These are phyloP conservation scores for Dipodomys spectabilis DNA, from an alignment of 2,113 vertebrate genomes.

Conservation along the genomic window DNA sequence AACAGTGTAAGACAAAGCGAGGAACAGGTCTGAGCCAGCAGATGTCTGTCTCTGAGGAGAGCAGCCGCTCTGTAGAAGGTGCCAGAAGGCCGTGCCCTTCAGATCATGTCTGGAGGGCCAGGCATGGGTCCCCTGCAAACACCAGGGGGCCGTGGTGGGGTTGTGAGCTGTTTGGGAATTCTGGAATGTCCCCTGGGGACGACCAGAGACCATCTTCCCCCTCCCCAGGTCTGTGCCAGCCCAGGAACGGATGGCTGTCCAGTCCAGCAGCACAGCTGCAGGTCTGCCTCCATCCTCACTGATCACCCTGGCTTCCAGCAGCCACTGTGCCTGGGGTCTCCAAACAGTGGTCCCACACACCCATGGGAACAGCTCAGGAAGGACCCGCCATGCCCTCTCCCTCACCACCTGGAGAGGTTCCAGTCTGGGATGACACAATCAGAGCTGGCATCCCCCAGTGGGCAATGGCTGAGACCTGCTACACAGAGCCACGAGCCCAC, in stretches of 20 bases:
- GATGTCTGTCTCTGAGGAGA: too few species aligned
- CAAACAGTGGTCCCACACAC: fast-evolving
- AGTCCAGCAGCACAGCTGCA: background rate
- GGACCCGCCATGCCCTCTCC: background rate
- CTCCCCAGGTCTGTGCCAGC: too few species aligned
- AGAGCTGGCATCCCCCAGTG: conserved; percentile 2
- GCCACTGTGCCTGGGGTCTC: fast-evolving
- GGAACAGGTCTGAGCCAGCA: fast-evolving
- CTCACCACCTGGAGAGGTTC: background rate
- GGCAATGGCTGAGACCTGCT: background rate
- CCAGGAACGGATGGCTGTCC: too few species aligned
- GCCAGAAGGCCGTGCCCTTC: fast-evolving
- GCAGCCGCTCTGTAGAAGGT: too few species aligned
- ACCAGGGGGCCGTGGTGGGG: too few species aligned
- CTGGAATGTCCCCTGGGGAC: fast-evolving
- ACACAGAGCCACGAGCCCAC: too few species aligned
- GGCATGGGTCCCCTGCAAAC: background rate
- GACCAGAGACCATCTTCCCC: too few species aligned
- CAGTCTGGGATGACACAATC: background rate
- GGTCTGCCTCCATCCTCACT: fast-evolving
- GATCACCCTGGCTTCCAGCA: fast-evolving
- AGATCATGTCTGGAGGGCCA: fast-evolving
- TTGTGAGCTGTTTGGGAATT: fast-evolving
- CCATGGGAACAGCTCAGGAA: fast-evolving
- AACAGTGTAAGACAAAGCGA: background rate